These are phyloP conservation scores for Phoxinus dragarum DNA, from an alignment of 2,797 vertebrate species.

Conservation along the genomic window DNA sequence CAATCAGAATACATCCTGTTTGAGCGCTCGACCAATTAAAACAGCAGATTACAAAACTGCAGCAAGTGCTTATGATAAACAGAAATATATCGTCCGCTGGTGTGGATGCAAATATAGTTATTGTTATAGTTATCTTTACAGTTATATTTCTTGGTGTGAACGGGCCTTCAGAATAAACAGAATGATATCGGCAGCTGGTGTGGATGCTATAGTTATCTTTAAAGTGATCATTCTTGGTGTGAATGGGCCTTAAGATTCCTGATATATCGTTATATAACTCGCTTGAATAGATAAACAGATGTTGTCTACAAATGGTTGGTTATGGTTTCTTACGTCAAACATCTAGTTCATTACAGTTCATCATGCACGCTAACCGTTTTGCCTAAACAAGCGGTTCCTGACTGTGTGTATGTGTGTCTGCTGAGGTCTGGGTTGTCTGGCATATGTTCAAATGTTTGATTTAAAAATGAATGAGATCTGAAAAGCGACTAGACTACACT, in stretches of 20 bases:
- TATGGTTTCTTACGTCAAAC: not conserved
- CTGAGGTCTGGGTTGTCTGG: slow-evolving; percentile 4
- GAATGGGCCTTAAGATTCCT: not conserved
- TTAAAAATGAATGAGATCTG: slow-evolving; percentile 48
- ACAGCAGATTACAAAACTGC: not conserved
- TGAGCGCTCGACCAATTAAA: too few species aligned
- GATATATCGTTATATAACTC: not conserved
- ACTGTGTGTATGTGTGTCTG: slow-evolving; percentile 18
- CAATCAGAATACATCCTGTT: too few species aligned
- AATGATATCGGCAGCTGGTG: not conserved
- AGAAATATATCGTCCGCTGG: too few species aligned
- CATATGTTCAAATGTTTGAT: slow-evolving; percentile 18
- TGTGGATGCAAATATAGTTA: too few species aligned
- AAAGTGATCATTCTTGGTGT: not conserved
- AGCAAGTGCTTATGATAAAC: too few species aligned
- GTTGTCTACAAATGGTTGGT: not conserved
- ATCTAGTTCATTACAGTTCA: not conserved
- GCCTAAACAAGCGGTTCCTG: not conserved
- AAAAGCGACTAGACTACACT: not conserved
- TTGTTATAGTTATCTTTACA: too few species aligned
- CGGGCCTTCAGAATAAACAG: too few species aligned
- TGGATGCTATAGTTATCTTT: not conserved
- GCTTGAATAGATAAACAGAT: not conserved
- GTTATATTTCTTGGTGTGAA: too few species aligned
- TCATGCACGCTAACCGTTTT: not conserved